phyloP scores from a whole-genome alignment of 2,113 vertebrate species.

The Redunca redunca region DNA sequence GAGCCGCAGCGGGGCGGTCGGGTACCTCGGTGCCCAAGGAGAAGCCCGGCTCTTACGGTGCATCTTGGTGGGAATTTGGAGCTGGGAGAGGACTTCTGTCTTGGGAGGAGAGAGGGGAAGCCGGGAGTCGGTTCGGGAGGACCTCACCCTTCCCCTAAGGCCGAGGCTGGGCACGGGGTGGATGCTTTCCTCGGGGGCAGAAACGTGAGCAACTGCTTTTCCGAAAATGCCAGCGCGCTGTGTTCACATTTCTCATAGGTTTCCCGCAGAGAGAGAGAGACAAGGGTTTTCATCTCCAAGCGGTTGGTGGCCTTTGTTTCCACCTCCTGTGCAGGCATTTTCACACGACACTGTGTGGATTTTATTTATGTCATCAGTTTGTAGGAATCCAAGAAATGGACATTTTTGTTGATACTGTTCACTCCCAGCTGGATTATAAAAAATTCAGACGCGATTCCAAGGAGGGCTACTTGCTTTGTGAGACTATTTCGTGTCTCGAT shows the following conservation, averaged over 20 bases:
- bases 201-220: not conserved
- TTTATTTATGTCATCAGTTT: not conserved
- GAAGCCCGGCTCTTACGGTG: accelerated
- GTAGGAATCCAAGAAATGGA: not conserved
- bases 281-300: not conserved
- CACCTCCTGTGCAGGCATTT: not conserved
- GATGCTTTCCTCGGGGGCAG: not conserved
- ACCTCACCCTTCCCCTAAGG: not conserved
- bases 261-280: not conserved
- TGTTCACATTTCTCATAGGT: not conserved
- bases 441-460: not conserved
- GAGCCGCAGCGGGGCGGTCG: not conserved
- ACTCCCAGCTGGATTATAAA: not conserved
- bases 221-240: not conserved
- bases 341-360: not conserved
- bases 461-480: not conserved
- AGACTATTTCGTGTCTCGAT: not conserved
- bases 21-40: not conserved
- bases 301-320: not conserved
- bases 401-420: not conserved
- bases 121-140: not conserved
- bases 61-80: not conserved
- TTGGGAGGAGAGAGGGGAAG: not conserved
- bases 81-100: not conserved
- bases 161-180: not conserved